Conservation (phyloP, 2,113 vertebrate genomes). For the Semnornis frantzii region DNA sequence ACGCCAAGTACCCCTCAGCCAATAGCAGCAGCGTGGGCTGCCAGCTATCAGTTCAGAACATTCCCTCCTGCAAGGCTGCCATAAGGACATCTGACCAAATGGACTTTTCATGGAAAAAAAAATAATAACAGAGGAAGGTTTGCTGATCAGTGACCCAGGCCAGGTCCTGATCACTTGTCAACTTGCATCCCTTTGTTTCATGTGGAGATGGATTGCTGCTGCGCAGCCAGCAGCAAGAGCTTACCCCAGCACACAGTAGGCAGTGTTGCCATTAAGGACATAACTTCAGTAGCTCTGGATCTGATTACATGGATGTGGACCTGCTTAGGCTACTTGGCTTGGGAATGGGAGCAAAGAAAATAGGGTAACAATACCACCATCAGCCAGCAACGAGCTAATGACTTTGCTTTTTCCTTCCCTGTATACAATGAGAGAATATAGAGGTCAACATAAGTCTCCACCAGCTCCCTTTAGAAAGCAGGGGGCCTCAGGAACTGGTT, state of each 20-base stretch:
- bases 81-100: constrained; percentile 8
- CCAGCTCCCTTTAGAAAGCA: background rate
- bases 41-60: constrained; percentile 21
- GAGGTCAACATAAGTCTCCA: background rate
- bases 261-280: background rate
- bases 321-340: background rate
- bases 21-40: constrained; percentile 18
- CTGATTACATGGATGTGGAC: background rate
- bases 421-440: background rate
- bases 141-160: constrained; percentile 58
- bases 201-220: constrained; percentile 43
- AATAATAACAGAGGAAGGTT: background rate
- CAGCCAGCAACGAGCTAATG: background rate
- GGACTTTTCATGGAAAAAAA: background rate
- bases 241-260: background rate
- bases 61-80: background rate
- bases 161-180: constrained; percentile 59
- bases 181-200: constrained; percentile 39
- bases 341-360: background rate
- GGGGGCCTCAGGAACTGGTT: background rate
- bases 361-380: background rate
- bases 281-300: background rate
- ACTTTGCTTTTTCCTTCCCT: background rate
- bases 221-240: background rate
- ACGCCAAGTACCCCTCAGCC: background rate